Conservation (phyloP, 2,888 invertebrate species). For the Pachymerium ferrugineum region DNA sequence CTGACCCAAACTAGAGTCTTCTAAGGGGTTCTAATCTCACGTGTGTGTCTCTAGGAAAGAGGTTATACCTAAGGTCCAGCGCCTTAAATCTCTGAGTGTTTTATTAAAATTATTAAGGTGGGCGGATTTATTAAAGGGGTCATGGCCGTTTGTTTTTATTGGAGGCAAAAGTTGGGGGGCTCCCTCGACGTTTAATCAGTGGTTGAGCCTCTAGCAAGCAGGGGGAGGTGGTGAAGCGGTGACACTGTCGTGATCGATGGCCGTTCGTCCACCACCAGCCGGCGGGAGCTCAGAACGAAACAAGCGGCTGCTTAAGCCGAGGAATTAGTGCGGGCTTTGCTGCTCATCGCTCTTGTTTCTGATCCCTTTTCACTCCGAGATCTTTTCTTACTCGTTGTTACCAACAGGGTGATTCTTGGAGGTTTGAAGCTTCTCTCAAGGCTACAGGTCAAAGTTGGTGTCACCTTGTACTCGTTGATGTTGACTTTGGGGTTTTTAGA, state of each 20-base stretch:
- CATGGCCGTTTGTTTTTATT: too few species aligned
- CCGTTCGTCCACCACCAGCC: constrained; percentile 32
- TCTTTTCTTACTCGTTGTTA: background rate
- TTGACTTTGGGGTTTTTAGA: background rate
- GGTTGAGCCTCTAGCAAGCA: constrained; percentile 15
- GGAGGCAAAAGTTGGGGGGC: too few species aligned
- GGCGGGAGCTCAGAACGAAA: constrained; percentile 28
- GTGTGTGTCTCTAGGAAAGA: too few species aligned
- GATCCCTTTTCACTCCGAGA: constrained; percentile 17
- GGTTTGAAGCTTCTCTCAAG: background rate
- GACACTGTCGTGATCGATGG: constrained; percentile 32
- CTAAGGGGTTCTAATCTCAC: too few species aligned
- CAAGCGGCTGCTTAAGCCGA: constrained; percentile 30
- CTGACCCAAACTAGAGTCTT: constrained; percentile 25
- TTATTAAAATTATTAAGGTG: too few species aligned
- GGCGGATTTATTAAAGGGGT: too few species aligned
- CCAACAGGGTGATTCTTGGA: background rate
- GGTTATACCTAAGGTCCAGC: too few species aligned
- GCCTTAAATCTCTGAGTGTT: too few species aligned
- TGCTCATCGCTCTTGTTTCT: constrained; percentile 34
- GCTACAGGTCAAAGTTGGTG: constrained; percentile 16
- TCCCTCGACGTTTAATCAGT: constrained; percentile 24
- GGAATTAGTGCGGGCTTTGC: constrained; percentile 33
- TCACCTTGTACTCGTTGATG: background rate
- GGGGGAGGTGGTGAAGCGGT: background rate